These are phyloP conservation scores for Drosophila triauraria DNA, from an alignment of 1,140 invertebrate species.

Conservation along the genomic window DNA sequence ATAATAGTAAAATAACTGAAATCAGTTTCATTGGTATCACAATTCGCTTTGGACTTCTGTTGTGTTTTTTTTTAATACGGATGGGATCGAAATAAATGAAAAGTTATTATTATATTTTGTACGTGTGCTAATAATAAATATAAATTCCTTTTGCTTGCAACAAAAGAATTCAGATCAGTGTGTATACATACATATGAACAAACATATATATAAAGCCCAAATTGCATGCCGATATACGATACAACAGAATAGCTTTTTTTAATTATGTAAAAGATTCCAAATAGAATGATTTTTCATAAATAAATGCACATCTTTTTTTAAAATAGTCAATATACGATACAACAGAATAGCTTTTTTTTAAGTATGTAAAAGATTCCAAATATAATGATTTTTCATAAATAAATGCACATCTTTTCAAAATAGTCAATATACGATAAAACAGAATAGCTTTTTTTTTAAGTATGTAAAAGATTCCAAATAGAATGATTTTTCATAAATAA, in stretches of 20 bases:
- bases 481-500: neutral
- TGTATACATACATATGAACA: neutral
- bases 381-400: neutral
- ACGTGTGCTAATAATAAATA: slow-evolving; percentile 1
- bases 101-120: slow-evolving; percentile 2
- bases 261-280: neutral
- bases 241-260: neutral
- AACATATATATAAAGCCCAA: neutral
- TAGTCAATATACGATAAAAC: neutral
- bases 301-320: neutral
- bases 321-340: neutral
- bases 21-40: neutral
- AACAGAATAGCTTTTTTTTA: neutral
- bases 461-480: neutral
- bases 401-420: neutral
- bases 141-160: neutral
- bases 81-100: neutral
- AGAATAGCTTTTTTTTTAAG: neutral
- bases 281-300: neutral
- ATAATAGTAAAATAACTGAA: too few relatives aligned
- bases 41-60: too few relatives aligned
- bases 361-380: neutral
- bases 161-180: slow-evolving; percentile 4
- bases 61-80: neutral
- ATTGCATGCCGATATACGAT: neutral